A percentile compares a stretch with the other conserved stretches of the same genome.
Evolutionary conservation across 2,888 invertebrate species (phyloP).

Genomic region (Dryococelus australis): DNA sequence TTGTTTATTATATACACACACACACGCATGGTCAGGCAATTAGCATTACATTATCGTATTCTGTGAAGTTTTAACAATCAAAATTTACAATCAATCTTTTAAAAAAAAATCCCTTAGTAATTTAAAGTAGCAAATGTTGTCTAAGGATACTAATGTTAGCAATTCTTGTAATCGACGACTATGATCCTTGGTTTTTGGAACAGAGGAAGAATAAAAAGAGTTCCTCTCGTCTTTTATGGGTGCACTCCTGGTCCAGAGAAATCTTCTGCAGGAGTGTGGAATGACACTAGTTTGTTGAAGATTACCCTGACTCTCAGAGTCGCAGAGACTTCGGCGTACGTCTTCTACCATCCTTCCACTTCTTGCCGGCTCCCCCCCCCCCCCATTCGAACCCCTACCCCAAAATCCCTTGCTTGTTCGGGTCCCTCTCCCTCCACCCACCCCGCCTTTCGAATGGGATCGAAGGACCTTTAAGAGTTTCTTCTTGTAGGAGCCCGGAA

Average conservation of each 20-base stretch:
- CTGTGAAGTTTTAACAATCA: no score
- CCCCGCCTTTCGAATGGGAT: neutral
- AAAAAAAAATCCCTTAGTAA: no score
- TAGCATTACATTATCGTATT: no score
- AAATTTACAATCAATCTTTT: no score
- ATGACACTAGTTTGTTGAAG: conserved; percentile 11
- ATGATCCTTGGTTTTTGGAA: neutral
- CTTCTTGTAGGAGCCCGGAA: conserved; percentile 4
- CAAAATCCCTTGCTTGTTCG: neutral
- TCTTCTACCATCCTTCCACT: neutral
- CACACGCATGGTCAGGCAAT: no score
- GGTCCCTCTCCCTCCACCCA: neutral
- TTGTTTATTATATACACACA: no score
- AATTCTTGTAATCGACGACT: neutral
- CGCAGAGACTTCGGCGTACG: no score
- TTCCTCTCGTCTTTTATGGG: neutral
- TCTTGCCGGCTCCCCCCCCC: neutral
- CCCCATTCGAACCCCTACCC: neutral
- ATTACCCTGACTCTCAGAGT: neutral
- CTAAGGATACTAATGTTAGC: neutral
- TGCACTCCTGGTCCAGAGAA: neutral
- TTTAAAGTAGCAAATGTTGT: no score
- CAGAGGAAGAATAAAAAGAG: neutral
- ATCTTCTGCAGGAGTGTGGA: neutral
- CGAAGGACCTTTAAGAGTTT: conserved; percentile 7